Evolutionary conservation across 2,888 invertebrate genomes (phyloP), one percentile per base, ranked within the genome.

Genomic region (Chrysopilus asiliformis): DNA sequence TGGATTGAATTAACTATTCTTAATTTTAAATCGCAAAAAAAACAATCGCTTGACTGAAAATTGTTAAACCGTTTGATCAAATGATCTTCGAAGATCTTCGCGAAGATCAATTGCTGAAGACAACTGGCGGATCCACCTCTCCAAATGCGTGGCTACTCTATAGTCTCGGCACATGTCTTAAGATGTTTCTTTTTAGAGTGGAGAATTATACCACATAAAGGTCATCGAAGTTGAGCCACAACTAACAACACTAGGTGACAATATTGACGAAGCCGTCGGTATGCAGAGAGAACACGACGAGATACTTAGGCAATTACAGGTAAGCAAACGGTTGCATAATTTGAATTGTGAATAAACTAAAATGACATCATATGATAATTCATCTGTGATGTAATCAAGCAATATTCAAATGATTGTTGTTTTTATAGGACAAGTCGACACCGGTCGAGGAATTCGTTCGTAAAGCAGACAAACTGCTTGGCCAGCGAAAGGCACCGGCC

Each of bases 371-470:
- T 16, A 32, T n/a, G n/a, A n/a, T n/a, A n/a, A n/a, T n/a, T n/a
- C n/a, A n/a, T n/a, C n/a, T n/a, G n/a, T n/a, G n/a, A n/a, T n/a
- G n/a, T n/a, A n/a, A n/a, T n/a, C n/a, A n/a, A n/a, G n/a, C n/a
- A n/a, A 18, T 9, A 33, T 14, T 24, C 14, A 3, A 6, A 32
- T 7, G 10, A 10, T 9, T 15, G 5, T 29, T 15, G 41, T 39
- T 43, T 40, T 59, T 64, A 4, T 58, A 87, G 84, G 78, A 75
- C 52, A 84, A 89, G 64, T 85, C 87, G 57, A 83, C 81, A 54
- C 86, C 89, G 36, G 85, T 89, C 50, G 84, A 85, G 52, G 86
- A 87, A 60, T 72, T 90, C 41, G 73, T 87, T 41, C 72, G 78
- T 35, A 80, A 85, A 62, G 86, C 89, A n/a, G 89, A 90, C 60